Conservation (phyloP, 2,797 vertebrate genomes). For the Malacoctenus gilli region DNA sequence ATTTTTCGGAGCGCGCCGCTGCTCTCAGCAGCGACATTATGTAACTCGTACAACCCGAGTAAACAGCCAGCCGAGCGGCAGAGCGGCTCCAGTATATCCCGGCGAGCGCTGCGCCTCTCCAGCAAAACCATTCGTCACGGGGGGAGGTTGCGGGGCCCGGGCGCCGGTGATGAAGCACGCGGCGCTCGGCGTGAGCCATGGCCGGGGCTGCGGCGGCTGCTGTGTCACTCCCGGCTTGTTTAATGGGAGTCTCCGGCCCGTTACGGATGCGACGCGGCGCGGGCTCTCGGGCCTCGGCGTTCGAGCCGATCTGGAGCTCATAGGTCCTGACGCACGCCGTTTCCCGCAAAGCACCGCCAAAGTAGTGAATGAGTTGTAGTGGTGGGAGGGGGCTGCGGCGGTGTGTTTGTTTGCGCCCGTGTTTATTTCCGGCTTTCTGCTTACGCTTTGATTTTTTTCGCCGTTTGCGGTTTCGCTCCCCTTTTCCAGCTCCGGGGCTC, state of each 20-base stretch:
- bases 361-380: conserved; percentile 50
- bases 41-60: too few species aligned
- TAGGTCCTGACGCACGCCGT: conserved; percentile 28
- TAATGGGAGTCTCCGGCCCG: conserved; percentile 53
- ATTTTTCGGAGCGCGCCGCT: too few species aligned
- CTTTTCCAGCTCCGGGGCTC: conserved; percentile 60
- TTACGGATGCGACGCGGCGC: conserved; percentile 54
- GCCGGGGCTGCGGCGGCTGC: conserved; percentile 24
- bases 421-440: conserved; percentile 71
- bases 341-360: conserved; percentile 42
- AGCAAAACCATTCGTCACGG: conserved; percentile 44
- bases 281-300: too few species aligned
- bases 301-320: conserved; percentile 22
- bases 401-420: conserved; percentile 53
- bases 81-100: conserved; percentile 15
- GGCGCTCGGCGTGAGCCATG: conserved; percentile 39
- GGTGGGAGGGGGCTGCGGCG: conserved; percentile 15
- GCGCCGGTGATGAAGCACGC: conserved; percentile 45
- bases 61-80: too few species aligned
- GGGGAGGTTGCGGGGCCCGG: conserved; percentile 1
- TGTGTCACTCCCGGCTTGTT: conserved; percentile 60
- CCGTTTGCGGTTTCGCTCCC: conserved; percentile 54
- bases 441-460: conserved; percentile 66
- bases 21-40: too few species aligned
- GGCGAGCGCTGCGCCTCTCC: conserved; percentile 14